Base-by-base conservation (phyloP, 2,888 invertebrate species). In the Rotaria macrura region DNA sequence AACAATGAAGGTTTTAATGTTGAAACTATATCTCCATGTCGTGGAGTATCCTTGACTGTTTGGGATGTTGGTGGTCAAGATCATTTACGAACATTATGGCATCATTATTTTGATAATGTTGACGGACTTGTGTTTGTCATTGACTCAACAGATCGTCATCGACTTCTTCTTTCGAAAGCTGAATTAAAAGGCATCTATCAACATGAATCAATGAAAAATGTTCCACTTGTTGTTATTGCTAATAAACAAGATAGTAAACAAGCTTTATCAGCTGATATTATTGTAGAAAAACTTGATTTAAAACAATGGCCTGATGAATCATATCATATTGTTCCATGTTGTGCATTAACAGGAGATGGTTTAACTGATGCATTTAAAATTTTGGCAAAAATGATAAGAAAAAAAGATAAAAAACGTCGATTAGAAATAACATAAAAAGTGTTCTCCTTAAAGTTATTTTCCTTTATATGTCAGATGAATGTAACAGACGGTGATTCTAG, bases 231-330 rank as follows among this genome's bases (percentile, higher is more conserved):
- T 34, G 88, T 91, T 9, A 85, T 90, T 9, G 91, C 91, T 29
- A 91, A 91, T 88, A 91, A 91, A 87, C 91, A 91, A 87, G 91
- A 91, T 87, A 79, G 90, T 72, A 89, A 90, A 10, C 87, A 88
- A 54, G 89, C 90, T 2, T 72, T 89, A 87, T 88, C 87, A 29
- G 87, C 89, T 0, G 86, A 88, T 0, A 89, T 90, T 49, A 83
- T 91, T 38, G 89, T 89, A 1, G 89, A 90, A 9, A 86, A 87
- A 65, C 86, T 91, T 74, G 54, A 87, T 3, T 87, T 91, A 55
- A 85, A 87, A 12, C 88, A 89, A 84, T 86, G 90, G 38, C 29
- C 86, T 6, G 86, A 79, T 25, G 43, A 34, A 25, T 6, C 79
- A n/a, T 79, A 23, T 43, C 6, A 43, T 79, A 79, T 79, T 43